Percentiles rank a stretch among this genome's conserved stretches.
Conservation (phyloP, 2,113 vertebrate species). For the Mus musculus region GRCm39 chrX:111965001-111965500, state of each 20-base stretch:
- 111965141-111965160: too few relatives aligned
- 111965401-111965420: background rate
- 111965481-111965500: background rate
- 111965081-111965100: too few relatives aligned
- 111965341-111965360: conserved; percentile 1
- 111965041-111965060: background rate
- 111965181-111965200: too few relatives aligned
- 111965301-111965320: background rate
- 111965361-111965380: background rate
- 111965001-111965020: conserved; percentile 35
- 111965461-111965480: background rate
- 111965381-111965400: background rate
- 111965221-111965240: too few relatives aligned
- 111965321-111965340: background rate
- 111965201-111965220: too few relatives aligned
- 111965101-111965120: too few relatives aligned
- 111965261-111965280: conserved; percentile 22
- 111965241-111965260: background rate
- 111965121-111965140: too few relatives aligned
- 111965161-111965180: too few relatives aligned
- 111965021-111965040: conserved; percentile 42
- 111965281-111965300: background rate
- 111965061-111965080: background rate
- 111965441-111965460: background rate
- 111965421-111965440: background rate